phyloP scores from a whole-genome alignment of 2,797 vertebrate species.

The Glyptemys insculpta region DNA sequence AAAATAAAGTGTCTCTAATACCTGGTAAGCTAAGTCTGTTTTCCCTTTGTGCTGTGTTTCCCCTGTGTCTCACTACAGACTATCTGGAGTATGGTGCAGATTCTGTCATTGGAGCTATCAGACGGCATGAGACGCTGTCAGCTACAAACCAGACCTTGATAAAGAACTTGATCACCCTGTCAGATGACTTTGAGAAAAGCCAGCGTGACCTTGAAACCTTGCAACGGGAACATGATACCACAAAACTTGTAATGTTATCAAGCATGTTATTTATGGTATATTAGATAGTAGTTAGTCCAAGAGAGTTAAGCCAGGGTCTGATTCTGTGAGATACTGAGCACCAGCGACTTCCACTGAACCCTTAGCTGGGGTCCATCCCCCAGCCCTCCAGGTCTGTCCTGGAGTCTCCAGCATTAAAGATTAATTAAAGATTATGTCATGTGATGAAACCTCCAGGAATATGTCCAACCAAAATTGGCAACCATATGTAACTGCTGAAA shows the following conservation, averaged over 20 bases:
- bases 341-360: not conserved
- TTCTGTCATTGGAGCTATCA: slow-evolving; percentile 77
- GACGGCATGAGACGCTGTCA: slow-evolving; percentile 80
- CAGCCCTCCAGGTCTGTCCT: too few relatives aligned
- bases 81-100: slow-evolving; percentile 78
- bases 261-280: slow-evolving; percentile 49
- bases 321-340: not conserved
- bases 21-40: not conserved
- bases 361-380: not conserved
- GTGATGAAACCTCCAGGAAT: too few relatives aligned
- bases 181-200: slow-evolving; percentile 78
- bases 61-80: slow-evolving; percentile 11
- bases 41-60: not conserved
- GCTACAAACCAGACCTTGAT: slow-evolving; percentile 78
- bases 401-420: too few relatives aligned
- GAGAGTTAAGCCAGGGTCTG: not conserved
- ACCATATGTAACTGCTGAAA: not conserved
- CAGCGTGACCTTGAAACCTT: slow-evolving; percentile 77
- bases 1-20: not conserved
- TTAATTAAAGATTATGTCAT: too few relatives aligned
- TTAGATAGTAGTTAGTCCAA: slow-evolving; percentile 7
- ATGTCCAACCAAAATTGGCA: too few relatives aligned
- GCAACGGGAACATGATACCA: slow-evolving; percentile 79
- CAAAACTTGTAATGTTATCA: slow-evolving; percentile 75
- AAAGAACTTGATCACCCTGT: slow-evolving; percentile 75